Evolutionary conservation across 2,888 invertebrate genomes (phyloP).

Genomic region (Sepiola atlantica): DNA sequence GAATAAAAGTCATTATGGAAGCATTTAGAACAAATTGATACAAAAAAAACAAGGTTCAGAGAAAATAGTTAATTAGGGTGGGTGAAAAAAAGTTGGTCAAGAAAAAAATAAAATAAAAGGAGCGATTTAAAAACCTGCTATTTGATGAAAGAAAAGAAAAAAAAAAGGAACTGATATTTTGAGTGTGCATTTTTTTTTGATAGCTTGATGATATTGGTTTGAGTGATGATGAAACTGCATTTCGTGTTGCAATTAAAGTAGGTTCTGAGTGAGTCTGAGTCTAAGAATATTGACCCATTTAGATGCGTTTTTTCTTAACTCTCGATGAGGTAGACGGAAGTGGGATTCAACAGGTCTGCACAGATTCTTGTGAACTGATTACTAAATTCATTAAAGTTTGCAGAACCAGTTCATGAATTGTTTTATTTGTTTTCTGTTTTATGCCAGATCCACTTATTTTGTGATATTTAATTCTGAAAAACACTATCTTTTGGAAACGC

Average conservation of each 20-base stretch:
- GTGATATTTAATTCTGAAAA: too few species aligned
- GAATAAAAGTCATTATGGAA: slow-evolving; percentile 13
- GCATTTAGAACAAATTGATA: slow-evolving; percentile 19
- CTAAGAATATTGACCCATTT: not conserved
- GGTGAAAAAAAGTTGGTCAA: not conserved
- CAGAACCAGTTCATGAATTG: too few species aligned
- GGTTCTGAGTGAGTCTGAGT: not conserved
- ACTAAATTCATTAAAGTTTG: too few species aligned
- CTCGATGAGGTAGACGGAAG: too few species aligned
- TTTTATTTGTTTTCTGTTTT: too few species aligned
- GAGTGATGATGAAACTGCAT: slow-evolving; percentile 15
- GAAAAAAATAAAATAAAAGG: not conserved
- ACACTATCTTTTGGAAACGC: too few species aligned
- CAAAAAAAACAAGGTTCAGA: slow-evolving; percentile 2
- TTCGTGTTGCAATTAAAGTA: not conserved
- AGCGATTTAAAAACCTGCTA: slow-evolving; percentile 11
- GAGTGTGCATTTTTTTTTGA: not conserved
- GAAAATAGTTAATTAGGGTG: slow-evolving; percentile 6
- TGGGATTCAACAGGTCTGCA: too few species aligned
- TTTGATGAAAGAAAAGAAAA: not conserved
- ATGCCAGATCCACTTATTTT: too few species aligned
- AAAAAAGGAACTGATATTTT: slow-evolving; percentile 32
- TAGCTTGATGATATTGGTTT: not conserved
- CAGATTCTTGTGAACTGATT: too few species aligned
- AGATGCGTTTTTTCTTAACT: not conserved